phyloP scores from a whole-genome alignment of 1,140 invertebrate species.

The Camponotus pennsylvanicus region DNA sequence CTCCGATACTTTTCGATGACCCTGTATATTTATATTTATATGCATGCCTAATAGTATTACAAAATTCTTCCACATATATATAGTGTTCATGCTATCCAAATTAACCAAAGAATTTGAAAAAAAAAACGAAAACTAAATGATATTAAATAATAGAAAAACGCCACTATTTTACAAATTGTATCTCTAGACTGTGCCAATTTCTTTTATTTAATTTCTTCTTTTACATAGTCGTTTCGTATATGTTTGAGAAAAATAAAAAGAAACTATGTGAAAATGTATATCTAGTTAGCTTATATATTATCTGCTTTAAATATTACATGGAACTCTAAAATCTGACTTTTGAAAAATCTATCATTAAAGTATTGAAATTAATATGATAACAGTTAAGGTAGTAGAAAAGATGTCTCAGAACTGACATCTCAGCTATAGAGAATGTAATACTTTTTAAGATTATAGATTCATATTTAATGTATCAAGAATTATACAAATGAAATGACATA shows the following conservation, averaged over 20 bases:
- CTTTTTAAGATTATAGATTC: slow-evolving; percentile 1
- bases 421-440: background rate
- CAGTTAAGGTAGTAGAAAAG: background rate
- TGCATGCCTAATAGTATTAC: slow-evolving; percentile 6
- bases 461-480: background rate
- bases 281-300: background rate
- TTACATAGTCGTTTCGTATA: no score
- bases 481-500: background rate
- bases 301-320: background rate
- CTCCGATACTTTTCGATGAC: no score
- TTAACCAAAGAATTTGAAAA: slow-evolving; percentile 13
- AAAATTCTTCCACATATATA: slow-evolving; percentile 16
- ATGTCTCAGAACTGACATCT: background rate
- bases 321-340: slow-evolving; percentile 6
- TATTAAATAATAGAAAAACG: background rate
- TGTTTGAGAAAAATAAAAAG: background rate
- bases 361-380: background rate
- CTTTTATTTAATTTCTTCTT: background rate
- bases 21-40: background rate
- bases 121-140: background rate
- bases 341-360: background rate
- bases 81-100: background rate
- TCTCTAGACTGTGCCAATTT: background rate
- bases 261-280: background rate
- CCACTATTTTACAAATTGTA: slow-evolving; percentile 15